Evolutionary conservation across 1,140 invertebrate species (phyloP).

Genomic region (Cydia amplana): DNA sequence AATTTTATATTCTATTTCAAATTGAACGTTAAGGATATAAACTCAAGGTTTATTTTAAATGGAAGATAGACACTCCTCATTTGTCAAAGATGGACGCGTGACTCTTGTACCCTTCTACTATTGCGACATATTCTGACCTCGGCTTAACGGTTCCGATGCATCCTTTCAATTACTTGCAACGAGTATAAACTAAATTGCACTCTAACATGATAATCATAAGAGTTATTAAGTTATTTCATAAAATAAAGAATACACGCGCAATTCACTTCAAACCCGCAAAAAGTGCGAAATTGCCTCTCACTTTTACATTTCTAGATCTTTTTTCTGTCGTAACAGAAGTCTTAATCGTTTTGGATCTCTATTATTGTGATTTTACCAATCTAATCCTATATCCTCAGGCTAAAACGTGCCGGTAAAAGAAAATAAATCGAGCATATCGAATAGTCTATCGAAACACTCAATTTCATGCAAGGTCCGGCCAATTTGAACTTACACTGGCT

Average conservation of each 20-base stretch:
- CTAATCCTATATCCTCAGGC: not conserved
- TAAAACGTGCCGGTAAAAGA: not conserved
- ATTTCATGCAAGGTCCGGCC: not conserved
- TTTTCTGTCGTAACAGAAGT: slow-evolving; percentile 2
- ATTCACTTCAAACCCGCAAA: slow-evolving; percentile 15
- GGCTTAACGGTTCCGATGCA: slow-evolving; percentile 11
- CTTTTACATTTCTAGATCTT: slow-evolving; percentile 7
- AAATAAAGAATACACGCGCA: not conserved
- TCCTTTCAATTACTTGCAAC: slow-evolving; percentile 8
- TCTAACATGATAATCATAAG: not conserved
- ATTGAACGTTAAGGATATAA: not conserved
- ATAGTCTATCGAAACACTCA: not conserved
- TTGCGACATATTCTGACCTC: slow-evolving; percentile 18
- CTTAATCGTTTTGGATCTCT: not conserved
- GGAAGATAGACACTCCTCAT: not conserved
- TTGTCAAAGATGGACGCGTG: slow-evolving; percentile 29
- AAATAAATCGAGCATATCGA: not conserved
- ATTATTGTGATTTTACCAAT: not conserved
- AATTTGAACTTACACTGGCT: too few relatives aligned
- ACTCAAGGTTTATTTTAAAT: not conserved
- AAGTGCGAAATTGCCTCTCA: slow-evolving; percentile 29
- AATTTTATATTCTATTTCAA: not conserved
- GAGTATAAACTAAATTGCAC: not conserved
- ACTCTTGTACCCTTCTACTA: not conserved
- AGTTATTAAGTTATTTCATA: not conserved